These are phyloP conservation scores for Xestia xanthographa DNA, from an alignment of 2,888 invertebrate species.

Conservation along the genomic window DNA sequence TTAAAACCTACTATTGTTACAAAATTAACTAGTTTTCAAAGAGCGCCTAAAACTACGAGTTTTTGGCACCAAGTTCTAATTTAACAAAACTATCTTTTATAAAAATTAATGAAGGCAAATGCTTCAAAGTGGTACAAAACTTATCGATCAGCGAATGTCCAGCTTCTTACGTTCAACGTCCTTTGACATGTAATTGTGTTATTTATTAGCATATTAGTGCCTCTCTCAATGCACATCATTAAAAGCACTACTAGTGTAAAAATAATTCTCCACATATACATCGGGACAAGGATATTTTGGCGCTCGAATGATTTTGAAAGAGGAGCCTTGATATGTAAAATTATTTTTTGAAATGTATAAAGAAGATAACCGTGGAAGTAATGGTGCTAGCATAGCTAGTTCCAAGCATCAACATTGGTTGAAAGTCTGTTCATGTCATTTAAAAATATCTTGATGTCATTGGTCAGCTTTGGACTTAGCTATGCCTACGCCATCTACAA, in stretches of 20 bases:
- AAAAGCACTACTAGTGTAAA: not conserved
- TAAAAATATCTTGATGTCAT: not conserved
- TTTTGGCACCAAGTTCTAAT: not conserved
- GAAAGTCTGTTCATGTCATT: not conserved
- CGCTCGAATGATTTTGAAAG: not conserved
- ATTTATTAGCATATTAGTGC: not conserved
- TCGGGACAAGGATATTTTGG: not conserved
- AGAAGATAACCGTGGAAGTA: not conserved
- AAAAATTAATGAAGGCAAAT: not conserved
- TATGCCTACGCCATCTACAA: not conserved
- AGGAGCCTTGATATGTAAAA: not conserved
- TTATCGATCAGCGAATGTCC: not conserved
- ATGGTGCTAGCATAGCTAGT: not conserved
- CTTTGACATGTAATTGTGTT: constrained; percentile 3
- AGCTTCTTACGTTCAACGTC: constrained; percentile 14
- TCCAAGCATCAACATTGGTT: not conserved
- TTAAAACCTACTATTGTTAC: not conserved
- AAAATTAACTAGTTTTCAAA: not conserved
- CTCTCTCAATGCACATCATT: not conserved
- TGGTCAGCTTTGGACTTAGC: not conserved
- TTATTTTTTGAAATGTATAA: not conserved
- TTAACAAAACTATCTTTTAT: not conserved
- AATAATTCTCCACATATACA: not conserved
- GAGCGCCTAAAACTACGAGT: not conserved
- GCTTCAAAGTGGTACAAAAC: constrained; percentile 19